Conservation (phyloP, 2,797 vertebrate genomes). For the Bovichtus diacanthus region DNA sequence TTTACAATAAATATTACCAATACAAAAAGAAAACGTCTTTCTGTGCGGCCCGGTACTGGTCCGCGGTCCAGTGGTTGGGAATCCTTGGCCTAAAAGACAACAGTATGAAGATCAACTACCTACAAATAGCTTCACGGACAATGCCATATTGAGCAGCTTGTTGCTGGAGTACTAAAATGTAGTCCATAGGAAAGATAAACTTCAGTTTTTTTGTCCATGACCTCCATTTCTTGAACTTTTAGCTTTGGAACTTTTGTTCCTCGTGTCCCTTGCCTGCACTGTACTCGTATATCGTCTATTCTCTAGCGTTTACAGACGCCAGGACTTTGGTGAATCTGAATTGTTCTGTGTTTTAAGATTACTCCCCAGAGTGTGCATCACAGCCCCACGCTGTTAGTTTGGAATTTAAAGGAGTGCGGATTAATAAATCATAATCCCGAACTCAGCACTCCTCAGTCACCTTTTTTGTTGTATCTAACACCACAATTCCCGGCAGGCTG, state of each 20-base stretch:
- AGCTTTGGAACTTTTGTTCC: slow-evolving; percentile 56
- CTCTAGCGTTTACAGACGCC: slow-evolving; percentile 69
- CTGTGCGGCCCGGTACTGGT: no score
- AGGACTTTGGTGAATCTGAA: slow-evolving; percentile 72
- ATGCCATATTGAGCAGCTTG: slow-evolving; percentile 52
- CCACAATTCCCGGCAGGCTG: slow-evolving; percentile 76
- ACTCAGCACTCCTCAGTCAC: slow-evolving; percentile 86
- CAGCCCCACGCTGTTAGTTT: slow-evolving; percentile 80
- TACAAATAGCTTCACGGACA: slow-evolving; percentile 16
- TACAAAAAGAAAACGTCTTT: no score
- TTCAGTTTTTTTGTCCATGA: slow-evolving; percentile 52
- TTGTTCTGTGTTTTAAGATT: slow-evolving; percentile 81
- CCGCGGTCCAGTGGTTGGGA: no score
- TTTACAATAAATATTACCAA: no score
- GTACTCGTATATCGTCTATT: slow-evolving; percentile 61
- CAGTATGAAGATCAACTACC: not conserved
- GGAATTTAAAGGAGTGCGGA: slow-evolving; percentile 82
- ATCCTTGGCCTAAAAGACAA: no score
- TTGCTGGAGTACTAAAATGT: slow-evolving; percentile 55
- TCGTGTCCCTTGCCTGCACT: slow-evolving; percentile 64
- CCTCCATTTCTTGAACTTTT: slow-evolving; percentile 71
- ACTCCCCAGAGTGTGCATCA: slow-evolving; percentile 78
- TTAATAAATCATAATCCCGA: slow-evolving; percentile 93
- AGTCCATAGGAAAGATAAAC: slow-evolving; percentile 64
- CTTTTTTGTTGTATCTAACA: slow-evolving; percentile 87